Percentiles rank a stretch among this genome's conserved stretches.
Evolutionary conservation across 2,888 invertebrate genomes (phyloP).

Genomic region (Deilephila porcellus): DNA sequence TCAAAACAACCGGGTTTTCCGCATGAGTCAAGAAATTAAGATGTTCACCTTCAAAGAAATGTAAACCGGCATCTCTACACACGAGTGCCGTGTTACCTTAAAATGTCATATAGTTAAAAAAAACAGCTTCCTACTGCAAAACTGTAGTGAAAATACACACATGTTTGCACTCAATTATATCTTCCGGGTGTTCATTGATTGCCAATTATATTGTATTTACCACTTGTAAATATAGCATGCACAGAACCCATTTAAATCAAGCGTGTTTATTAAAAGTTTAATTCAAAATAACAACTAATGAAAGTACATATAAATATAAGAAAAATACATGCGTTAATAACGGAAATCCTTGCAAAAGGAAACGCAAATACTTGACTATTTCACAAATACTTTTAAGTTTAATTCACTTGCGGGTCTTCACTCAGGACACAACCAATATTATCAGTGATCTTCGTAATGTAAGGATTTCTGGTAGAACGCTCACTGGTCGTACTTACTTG

Average conservation of each 20-base stretch:
- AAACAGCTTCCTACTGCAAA: too few species aligned
- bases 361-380: neutral
- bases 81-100: neutral
- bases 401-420: neutral
- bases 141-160: too few species aligned
- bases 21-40: neutral
- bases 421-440: neutral
- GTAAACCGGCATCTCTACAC: neutral
- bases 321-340: neutral
- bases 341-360: neutral
- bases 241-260: slow-evolving; percentile 4
- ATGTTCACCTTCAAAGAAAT: neutral
- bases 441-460: neutral
- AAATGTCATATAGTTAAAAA: too few species aligned
- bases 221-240: neutral
- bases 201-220: neutral
- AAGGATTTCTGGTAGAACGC: slow-evolving; percentile 6
- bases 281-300: slow-evolving; percentile 5
- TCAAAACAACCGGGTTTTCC: slow-evolving; percentile 1
- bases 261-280: neutral
- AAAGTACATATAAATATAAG: neutral
- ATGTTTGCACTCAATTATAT: too few species aligned
- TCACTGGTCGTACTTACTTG: slow-evolving; percentile 34
- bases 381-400: neutral
- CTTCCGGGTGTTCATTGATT: slow-evolving; percentile 2